Conservation (phyloP, 2,113 vertebrate genomes). For the Tretioscincus oriximinensis region DNA sequence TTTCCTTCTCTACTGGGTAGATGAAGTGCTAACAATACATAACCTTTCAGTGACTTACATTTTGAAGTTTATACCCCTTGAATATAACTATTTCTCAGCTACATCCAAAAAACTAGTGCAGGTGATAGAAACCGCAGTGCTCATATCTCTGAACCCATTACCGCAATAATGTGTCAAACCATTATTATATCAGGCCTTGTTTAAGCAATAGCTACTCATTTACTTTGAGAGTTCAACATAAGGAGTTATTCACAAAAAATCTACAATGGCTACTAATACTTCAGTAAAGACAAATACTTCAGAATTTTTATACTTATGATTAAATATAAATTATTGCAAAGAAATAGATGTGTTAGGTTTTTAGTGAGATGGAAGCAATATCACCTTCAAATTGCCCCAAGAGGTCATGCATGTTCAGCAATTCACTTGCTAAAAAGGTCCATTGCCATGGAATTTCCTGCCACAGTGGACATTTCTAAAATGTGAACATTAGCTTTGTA, state of each 20-base stretch:
- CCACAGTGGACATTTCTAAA: too few relatives aligned
- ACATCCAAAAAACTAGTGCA: not conserved
- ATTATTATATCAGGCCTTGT: not conserved
- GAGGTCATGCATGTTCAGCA: too few relatives aligned
- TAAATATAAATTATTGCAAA: too few relatives aligned
- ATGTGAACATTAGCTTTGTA: too few relatives aligned
- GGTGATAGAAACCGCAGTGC: not conserved
- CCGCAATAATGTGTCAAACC: not conserved
- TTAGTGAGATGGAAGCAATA: too few relatives aligned
- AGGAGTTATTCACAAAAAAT: too few relatives aligned
- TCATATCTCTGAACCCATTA: not conserved
- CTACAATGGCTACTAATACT: not conserved
- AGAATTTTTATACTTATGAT: not conserved
- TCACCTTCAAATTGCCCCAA: too few relatives aligned
- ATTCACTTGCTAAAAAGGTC: too few relatives aligned
- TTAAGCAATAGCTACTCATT: not conserved
- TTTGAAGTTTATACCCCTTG: constrained; percentile 6
- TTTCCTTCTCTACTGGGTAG: constrained; percentile 15
- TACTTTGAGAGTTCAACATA: not conserved
- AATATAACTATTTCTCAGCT: not conserved
- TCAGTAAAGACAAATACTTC: not conserved
- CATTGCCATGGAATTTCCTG: too few relatives aligned
- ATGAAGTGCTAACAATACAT: constrained; percentile 27
- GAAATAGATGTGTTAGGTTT: too few relatives aligned
- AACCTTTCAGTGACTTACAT: not conserved